Evolutionary conservation across 2,888 invertebrate species (phyloP).

Genomic region (Eristalis intricaria): DNA sequence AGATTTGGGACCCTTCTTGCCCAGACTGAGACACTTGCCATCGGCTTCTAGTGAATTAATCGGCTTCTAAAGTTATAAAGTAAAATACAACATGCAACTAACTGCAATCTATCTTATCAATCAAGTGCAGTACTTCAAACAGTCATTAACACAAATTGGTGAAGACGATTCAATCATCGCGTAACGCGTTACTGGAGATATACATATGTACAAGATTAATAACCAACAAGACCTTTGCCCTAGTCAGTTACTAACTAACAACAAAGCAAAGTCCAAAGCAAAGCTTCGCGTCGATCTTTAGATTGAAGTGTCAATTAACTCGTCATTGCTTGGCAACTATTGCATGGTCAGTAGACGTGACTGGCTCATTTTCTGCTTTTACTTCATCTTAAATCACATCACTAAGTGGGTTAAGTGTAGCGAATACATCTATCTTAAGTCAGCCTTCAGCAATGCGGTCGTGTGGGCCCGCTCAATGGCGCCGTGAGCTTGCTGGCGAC

Average conservation of each 20-base stretch:
- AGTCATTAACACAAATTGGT: not conserved
- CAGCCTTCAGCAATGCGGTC: not conserved
- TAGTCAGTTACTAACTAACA: not conserved
- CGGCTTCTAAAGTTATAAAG: not conserved
- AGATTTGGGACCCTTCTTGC: too few species aligned
- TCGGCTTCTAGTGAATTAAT: too few species aligned
- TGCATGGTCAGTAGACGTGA: not conserved
- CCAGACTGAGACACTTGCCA: too few species aligned
- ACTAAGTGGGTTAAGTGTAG: not conserved
- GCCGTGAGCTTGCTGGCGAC: not conserved
- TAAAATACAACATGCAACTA: not conserved
- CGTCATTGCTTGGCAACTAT: not conserved
- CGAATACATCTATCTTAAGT: not conserved
- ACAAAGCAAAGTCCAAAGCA: not conserved
- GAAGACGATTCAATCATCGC: not conserved
- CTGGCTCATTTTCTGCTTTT: not conserved
- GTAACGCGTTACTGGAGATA: not conserved
- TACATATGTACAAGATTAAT: not conserved
- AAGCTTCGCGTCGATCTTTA: not conserved
- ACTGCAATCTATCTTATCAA: not conserved
- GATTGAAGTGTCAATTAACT: not conserved
- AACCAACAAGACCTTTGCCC: not conserved
- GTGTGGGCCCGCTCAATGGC: not conserved
- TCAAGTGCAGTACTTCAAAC: not conserved
- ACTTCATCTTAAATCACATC: not conserved